Evolutionary conservation across 2,888 invertebrate species (phyloP), one percentile per base, ranked within the genome.

Genomic region (Lasioglossum malachurum): DNA sequence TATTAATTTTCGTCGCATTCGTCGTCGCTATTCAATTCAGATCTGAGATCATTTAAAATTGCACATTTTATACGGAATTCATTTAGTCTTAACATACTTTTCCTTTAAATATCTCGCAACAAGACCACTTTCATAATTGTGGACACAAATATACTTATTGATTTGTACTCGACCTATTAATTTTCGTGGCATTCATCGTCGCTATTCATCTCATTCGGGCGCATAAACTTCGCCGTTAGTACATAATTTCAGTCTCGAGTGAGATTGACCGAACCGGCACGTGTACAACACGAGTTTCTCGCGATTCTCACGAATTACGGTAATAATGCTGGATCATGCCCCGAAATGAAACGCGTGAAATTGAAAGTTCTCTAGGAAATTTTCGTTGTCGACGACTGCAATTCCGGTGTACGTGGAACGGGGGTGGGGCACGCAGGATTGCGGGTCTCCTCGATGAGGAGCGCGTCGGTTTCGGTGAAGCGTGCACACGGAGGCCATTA

Each of bases 401-500:
- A 44, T 72, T 35, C 41, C 60, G 23, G 38, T n/a, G 27, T 72
- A 79, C 71, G 80, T 44, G n/a, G 71, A 35, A 64, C 44, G 12
- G 38, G 16, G 44, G 64, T 23, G 53, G 53, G 23, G 8, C 53
- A 10, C 53, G 8, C 53, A 8, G 53, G 3, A 53, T 53, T 8
- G 53, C 53, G 23, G 23, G 53, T 64, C 46, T 46, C 14, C 23
- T 44, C 73, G 73, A 80, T 67, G 80, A 82, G 31, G 73, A 64
- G 41, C 82, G 41, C 80, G 73, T 74, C 41, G 49, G 31, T 64
- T 41, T 53, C 71, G 57, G 57, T 57, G 75, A 35, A 82, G 74
- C 67, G 80, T 75, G 71, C 72, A 44, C 27, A 44, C 19, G 38
- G 41, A 27, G 71, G 82, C 72, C 83, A 83, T 76, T 75, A 49